A percentile compares a stretch with the other conserved stretches of the same genome.
Evolutionary conservation across 2,113 vertebrate genomes (phyloP).

Genomic region (Muntiacus muntjak): DNA sequence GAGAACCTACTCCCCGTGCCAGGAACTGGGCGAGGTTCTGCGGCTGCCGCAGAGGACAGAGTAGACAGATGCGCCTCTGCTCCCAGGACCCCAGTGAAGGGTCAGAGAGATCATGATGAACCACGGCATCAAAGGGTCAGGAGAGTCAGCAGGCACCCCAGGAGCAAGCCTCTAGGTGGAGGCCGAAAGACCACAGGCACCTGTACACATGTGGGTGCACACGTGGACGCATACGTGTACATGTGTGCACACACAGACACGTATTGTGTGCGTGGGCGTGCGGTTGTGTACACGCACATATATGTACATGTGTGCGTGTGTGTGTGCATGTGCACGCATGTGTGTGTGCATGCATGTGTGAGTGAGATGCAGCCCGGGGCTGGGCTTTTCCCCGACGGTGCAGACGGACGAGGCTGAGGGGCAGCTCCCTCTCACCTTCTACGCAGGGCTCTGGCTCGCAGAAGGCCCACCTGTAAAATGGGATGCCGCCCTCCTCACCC

Average conservation of each 20-base stretch:
- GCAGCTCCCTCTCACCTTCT: background rate
- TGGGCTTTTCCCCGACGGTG: fast-evolving
- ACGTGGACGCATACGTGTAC: fast-evolving
- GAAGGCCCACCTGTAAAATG: background rate
- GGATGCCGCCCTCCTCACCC: background rate
- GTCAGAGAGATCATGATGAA: background rate
- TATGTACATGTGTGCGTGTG: fast-evolving
- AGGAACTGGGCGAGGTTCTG: background rate
- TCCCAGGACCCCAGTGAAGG: background rate
- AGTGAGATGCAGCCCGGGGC: background rate
- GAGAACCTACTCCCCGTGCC: background rate
- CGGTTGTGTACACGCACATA: background rate
- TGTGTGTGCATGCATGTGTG: background rate
- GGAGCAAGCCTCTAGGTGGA: background rate
- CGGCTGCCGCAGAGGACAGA: background rate
- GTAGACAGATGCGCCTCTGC: background rate
- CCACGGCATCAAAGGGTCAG: fast-evolving
- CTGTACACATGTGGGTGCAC: fast-evolving
- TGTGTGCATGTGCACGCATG: fast-evolving
- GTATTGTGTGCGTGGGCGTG: too few species aligned
- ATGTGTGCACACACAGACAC: fast-evolving
- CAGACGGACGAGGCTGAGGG: background rate
- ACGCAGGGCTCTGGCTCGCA: fast-evolving
- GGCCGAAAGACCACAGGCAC: background rate
- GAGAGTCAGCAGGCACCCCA: background rate